Base-by-base conservation (phyloP, 2,888 invertebrate genomes). In the Oeneis ivallda region DNA sequence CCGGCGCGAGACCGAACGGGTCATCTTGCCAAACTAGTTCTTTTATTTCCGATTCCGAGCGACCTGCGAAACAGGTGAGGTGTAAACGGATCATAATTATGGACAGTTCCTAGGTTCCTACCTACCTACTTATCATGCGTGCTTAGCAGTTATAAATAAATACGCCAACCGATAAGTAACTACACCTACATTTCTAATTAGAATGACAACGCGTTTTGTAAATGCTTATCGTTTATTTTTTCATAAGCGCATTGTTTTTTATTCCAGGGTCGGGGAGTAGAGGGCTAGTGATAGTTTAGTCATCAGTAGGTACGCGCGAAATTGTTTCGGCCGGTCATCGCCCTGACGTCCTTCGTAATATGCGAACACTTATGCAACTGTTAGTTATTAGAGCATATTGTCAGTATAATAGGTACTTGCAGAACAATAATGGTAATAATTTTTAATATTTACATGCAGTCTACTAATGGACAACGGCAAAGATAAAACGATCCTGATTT, bases 21-120 rank as follows among this genome's bases (percentile, higher is more conserved):
- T 72, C 77, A 79, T 80, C 81, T 77, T 75, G 79, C 77, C 78
- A 80, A 83, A 85, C 83, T 78, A 79, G 84, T 84, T 84, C 74
- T 76, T 77, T 79, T 77, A 80, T 82, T 81, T 79, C 77, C 77
- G 75, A n/a, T n/a, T n/a, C n/a, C n/a, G n/a, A n/a, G n/a, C n/a
- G n/a, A 79, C 75, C 75, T 74, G 71, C 76, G 72, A 67, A 74
- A 74, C 71, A 68, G 74, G 66, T 69, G 65, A 70, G 66, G 62
- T 53, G 52, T 64, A 64, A 62, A 60, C 68, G 64, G 49, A 49
- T 67, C 66, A 68, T 70, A 67, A 68, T 57, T 63, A 47, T 32
- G 67, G 67, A 70, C 64, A 62, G 49, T 65, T 62, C 62, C 62
- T 49, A 63, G 60, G 49, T 65, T 62, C 62, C 62, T 49, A 63